Evolutionary conservation across 2,888 invertebrate species (phyloP), one percentile per base, ranked within the genome.

Genomic region (Spilarctia lutea): DNA sequence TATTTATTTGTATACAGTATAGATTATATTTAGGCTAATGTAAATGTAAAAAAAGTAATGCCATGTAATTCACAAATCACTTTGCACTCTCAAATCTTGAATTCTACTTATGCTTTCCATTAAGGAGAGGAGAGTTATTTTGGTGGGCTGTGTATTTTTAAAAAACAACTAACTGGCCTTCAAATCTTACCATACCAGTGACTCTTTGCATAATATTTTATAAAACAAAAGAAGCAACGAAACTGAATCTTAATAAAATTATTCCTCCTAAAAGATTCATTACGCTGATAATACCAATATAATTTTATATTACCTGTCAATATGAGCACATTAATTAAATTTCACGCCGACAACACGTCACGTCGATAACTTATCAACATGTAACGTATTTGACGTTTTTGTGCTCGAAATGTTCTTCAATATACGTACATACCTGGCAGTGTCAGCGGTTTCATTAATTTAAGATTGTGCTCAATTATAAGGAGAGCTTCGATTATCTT

Each of bases 321-420:
- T 74, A 74, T 56, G 35, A 73, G 68, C 20, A 56, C 42, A 74
- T 60, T 70, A 69, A 74, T 74, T 74, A 70, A 65, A 74, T 74
- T 69, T 70, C 70, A 74, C 70, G 70, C 69, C 65, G 56, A 70
- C 74, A 65, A 27, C 74, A 60, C 20, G 70, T 74, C 73, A 48
- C 68, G 30, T 11, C 69, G 39, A 52, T 52, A 69, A 30, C 65
- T 65, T 73, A 70, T 65, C 56, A 42, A 66, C 52, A 33, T 42
- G 42, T 74, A 56, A 66, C 56, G 65, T 74, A 24, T 74, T 60
- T 74, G 74, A 70, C 74, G 70, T 74, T 70, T 70, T 42, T 66
- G 69, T 56, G 39, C 33, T 65, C 33, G 11, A 56, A 74, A 74
- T 70, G 70, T 39, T 56, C 70, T 74, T 66, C 33, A 30, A 39